Percentiles rank a stretch among this genome's conserved stretches.
phyloP scores from a whole-genome alignment of 2,113 vertebrate species.

The Lethenteron camtschaticum region DNA sequence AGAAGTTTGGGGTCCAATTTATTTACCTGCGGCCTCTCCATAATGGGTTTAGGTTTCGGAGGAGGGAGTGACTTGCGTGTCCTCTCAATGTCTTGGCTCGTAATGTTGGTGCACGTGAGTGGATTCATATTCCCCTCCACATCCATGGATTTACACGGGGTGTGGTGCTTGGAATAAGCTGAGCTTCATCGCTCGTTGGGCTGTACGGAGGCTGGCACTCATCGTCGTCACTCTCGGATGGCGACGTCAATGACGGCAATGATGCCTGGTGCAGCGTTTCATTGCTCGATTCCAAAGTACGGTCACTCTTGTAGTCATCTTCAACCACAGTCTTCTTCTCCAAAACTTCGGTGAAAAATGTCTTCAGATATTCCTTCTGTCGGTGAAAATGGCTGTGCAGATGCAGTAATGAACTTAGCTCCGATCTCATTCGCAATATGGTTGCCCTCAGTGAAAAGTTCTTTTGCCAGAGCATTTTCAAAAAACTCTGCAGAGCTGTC shows the following conservation, averaged over 20 bases:
- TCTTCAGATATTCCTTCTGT: conserved; percentile 78
- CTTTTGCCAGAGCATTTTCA: conserved; percentile 89
- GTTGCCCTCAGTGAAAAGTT: conserved; percentile 92
- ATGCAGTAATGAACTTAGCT: conserved; percentile 69
- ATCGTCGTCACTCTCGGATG: conserved; percentile 80
- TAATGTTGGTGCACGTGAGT: conserved; percentile 45
- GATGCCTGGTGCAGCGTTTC: conserved; percentile 76
- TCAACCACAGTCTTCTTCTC: conserved; percentile 84
- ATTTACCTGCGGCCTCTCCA: conserved; percentile 24
- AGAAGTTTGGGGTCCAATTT: conserved; percentile 89
- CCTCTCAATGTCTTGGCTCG: conserved; percentile 69
- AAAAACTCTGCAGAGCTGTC: conserved; percentile 98
- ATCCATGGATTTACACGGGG: not conserved
- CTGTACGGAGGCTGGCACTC: conserved; percentile 97
- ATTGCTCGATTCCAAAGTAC: conserved; percentile 50
- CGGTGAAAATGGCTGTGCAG: conserved; percentile 68
- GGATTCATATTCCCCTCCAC: conserved; percentile 17
- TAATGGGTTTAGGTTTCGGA: conserved; percentile 66
- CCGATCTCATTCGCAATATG: conserved; percentile 93
- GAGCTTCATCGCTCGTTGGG: conserved; percentile 35
- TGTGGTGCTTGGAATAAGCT: not conserved
- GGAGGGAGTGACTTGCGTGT: conserved; percentile 99
- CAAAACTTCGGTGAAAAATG: conserved; percentile 87
- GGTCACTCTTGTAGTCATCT: conserved; percentile 68
- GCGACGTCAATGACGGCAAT: conserved; percentile 56